Evolutionary conservation across 2,888 invertebrate genomes (phyloP).

Genomic region (Diarsia brunnea): DNA sequence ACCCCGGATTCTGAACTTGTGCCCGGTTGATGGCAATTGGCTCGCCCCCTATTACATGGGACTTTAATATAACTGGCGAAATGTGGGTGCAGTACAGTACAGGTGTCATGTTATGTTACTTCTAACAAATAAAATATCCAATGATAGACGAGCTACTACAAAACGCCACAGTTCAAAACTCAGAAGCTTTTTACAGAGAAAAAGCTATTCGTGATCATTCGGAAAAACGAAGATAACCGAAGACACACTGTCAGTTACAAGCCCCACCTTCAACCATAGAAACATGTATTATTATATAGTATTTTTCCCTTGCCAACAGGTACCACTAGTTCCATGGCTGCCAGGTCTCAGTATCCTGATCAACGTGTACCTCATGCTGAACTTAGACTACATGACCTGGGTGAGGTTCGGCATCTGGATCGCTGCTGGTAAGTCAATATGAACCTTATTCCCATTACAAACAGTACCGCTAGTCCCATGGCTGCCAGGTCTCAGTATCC

Average conservation of each 20-base stretch:
- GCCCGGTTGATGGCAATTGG: too few species aligned
- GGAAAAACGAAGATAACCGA: background rate
- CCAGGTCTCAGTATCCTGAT: conserved; percentile 95
- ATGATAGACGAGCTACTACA: too few species aligned
- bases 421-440: conserved; percentile 92
- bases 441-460: background rate
- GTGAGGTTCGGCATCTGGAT: conserved; percentile 96
- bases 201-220: background rate
- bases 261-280: too few species aligned
- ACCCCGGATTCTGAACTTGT: too few species aligned
- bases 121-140: too few species aligned
- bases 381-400: conserved; percentile 94
- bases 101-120: too few species aligned
- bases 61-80: too few species aligned
- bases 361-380: conserved; percentile 96
- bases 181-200: too few species aligned
- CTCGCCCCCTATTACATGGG: too few species aligned
- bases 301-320: conserved; percentile 85
- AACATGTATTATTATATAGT: conserved; percentile 46
- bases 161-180: too few species aligned
- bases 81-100: too few species aligned
- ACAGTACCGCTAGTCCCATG: conserved; percentile 96
- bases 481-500: conserved; percentile 95
- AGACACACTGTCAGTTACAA: background rate
- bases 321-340: conserved; percentile 95